phyloP scores from a whole-genome alignment of 2,888 invertebrate genomes.

The Ligdia adustata region DNA sequence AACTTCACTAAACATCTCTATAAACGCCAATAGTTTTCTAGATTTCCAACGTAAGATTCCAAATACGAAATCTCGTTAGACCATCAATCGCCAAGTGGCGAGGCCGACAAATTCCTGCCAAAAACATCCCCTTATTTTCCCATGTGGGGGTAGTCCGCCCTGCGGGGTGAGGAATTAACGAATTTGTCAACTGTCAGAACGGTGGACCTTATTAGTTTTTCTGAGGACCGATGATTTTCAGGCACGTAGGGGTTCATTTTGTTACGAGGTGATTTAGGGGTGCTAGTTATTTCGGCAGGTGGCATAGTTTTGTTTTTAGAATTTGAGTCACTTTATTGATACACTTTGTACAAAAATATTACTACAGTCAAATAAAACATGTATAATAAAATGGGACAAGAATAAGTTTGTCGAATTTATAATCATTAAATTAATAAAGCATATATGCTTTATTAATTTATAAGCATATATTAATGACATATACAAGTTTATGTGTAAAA shows the following conservation, averaged over 20 bases:
- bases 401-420: no score
- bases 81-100: conserved; percentile 35
- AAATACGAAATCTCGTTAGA: conserved; percentile 35
- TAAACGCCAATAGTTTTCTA: conserved; percentile 8
- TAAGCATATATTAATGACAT: no score
- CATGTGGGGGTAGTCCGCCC: conserved; percentile 42
- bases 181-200: conserved; percentile 82
- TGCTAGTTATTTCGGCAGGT: no score
- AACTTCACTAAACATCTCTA: no score
- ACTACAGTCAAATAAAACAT: no score
- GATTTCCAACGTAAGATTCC: conserved; percentile 17
- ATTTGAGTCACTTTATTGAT: no score
- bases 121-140: conserved; percentile 53
- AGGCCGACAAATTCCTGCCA: conserved; percentile 42
- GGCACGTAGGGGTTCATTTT: conserved; percentile 48
- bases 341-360: no score
- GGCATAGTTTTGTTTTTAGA: no score
- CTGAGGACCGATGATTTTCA: conserved; percentile 61
- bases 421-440: no score
- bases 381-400: no score
- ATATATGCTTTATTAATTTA: no score
- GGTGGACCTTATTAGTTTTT: conserved; percentile 75
- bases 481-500: no score
- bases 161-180: conserved; percentile 66
- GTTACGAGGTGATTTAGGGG: conserved; percentile 25